phyloP scores from a whole-genome alignment of 35 echinoderm and acorn worm genomes.

The Amphiura filiformis region DNA sequence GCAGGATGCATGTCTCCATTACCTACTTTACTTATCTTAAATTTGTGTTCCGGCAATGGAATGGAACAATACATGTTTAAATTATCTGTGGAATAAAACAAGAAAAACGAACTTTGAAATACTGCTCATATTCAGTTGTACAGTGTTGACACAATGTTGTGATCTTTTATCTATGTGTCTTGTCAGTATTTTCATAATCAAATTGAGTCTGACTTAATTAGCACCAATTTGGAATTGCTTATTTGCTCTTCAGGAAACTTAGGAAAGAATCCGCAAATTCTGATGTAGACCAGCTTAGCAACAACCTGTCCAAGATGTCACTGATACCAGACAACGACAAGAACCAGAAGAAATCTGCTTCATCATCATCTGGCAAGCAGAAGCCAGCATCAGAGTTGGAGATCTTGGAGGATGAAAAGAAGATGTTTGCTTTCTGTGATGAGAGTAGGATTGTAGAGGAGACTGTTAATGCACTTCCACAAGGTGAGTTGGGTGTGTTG shows the following conservation, averaged over 20 bases:
- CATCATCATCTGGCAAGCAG: slow-evolving; percentile 4
- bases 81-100: no score
- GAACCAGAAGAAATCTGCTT: not conserved
- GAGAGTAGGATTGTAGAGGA: not conserved
- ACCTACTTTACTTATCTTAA: no score
- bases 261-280: slow-evolving; percentile 18
- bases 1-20: no score
- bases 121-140: no score
- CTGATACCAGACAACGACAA: slow-evolving; percentile 14
- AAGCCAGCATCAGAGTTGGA: slow-evolving; percentile 10
- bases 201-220: no score
- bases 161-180: no score
- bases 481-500: slow-evolving; percentile 43
- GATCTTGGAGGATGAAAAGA: not conserved
- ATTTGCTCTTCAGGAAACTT: slow-evolving; percentile 35
- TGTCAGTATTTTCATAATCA: no score
- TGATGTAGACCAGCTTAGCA: not conserved
- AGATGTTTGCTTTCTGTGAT: slow-evolving; percentile 9
- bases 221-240: no score
- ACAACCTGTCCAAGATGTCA: slow-evolving; percentile 19
- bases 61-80: no score
- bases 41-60: no score
- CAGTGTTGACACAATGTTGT: no score
- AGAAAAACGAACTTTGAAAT: no score
- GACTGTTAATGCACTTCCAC: slow-evolving; percentile 12